Conservation (phyloP, 2,888 invertebrate genomes). For the Zaprionus lineosus region DNA sequence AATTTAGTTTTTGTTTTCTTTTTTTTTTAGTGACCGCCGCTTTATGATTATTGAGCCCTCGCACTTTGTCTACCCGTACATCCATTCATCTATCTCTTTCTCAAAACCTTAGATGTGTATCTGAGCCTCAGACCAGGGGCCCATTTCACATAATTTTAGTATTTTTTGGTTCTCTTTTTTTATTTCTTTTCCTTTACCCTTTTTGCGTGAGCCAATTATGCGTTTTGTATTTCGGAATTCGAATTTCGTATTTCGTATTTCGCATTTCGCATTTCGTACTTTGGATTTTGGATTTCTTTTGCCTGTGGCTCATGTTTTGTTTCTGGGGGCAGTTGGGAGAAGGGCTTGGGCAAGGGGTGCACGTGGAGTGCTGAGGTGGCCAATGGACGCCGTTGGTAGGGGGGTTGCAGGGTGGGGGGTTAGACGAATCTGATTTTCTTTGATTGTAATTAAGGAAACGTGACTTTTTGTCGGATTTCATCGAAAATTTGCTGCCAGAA, state of each 20-base stretch:
- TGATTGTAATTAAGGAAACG: conserved; percentile 76
- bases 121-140: conserved; percentile 22
- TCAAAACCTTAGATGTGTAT: conserved; percentile 64
- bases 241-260: conserved; percentile 40
- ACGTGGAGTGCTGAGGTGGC: too few relatives aligned
- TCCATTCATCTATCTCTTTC: conserved; percentile 59
- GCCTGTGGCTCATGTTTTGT: conserved; percentile 55
- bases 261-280: conserved; percentile 38
- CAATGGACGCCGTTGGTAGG: too few relatives aligned
- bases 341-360: too few relatives aligned
- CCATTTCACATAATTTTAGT: conserved; percentile 26
- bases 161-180: conserved; percentile 12
- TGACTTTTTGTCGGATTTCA: conserved; percentile 73
- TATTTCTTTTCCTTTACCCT: conserved; percentile 31
- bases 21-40: conserved; percentile 38
- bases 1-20: conserved; percentile 56
- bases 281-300: conserved; percentile 21
- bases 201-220: conserved; percentile 80
- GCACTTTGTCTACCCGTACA: conserved; percentile 34
- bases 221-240: conserved; percentile 63
- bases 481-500: conserved; percentile 52
- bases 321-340: background rate
- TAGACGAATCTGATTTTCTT: conserved; percentile 60
- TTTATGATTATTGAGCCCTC: conserved; percentile 71
- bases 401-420: background rate